Evolutionary conservation across 1,140 invertebrate species (phyloP).

Genomic region (Reticulitermes speratus): DNA sequence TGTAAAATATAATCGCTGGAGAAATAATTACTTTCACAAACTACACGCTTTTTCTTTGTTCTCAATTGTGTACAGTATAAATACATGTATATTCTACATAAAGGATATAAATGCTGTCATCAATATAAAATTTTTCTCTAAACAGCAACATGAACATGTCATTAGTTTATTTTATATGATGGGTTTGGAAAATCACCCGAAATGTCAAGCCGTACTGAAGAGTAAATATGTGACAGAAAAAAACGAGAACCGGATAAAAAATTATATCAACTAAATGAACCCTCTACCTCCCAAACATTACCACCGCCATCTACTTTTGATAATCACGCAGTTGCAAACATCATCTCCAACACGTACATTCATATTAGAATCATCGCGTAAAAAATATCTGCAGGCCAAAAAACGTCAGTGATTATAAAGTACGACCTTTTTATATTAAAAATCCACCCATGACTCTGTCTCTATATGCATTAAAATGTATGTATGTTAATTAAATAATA

Average conservation of each 20-base stretch:
- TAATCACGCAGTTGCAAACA: slow-evolving; percentile 12
- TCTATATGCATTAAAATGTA: slow-evolving; percentile 17
- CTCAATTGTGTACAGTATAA: too few relatives aligned
- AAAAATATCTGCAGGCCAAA: slow-evolving; percentile 9
- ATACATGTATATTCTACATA: too few relatives aligned
- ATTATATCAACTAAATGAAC: slow-evolving; percentile 8
- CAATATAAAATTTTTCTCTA: background rate
- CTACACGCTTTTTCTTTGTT: too few relatives aligned
- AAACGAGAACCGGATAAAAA: background rate
- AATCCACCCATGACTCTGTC: background rate
- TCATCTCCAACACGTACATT: slow-evolving; percentile 11
- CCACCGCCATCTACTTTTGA: background rate
- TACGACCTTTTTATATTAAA: slow-evolving; percentile 20
- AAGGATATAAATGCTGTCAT: too few relatives aligned
- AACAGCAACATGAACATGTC: background rate
- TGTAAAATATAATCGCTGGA: too few relatives aligned
- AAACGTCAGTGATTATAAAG: slow-evolving; percentile 15
- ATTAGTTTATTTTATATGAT: background rate
- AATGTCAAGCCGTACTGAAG: background rate
- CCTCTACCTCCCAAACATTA: background rate
- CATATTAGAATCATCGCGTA: slow-evolving; percentile 1
- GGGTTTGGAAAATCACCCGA: background rate
- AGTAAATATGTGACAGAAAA: background rate
- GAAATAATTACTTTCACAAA: too few relatives aligned
- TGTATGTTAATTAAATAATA: slow-evolving; percentile 20